Percentiles rank a stretch among this genome's conserved stretches.
Evolutionary conservation across 2,888 invertebrate genomes (phyloP).

Genomic region (Rhamphomyia laevipes): DNA sequence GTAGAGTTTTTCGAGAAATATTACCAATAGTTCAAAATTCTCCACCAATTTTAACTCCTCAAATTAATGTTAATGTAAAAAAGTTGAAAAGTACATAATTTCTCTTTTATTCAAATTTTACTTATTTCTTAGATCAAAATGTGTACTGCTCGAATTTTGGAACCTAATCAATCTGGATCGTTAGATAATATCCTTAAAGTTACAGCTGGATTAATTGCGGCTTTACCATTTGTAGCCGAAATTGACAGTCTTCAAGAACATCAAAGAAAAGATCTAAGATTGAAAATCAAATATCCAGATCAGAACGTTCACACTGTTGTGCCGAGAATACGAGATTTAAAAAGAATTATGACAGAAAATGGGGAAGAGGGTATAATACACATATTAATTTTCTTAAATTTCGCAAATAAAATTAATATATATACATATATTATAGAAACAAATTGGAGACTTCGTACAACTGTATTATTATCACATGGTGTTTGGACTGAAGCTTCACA

Average conservation of each 20-base stretch:
- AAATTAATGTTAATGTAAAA: slow-evolving; percentile 51
- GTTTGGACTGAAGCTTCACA: slow-evolving; percentile 89
- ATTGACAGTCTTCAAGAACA: slow-evolving; percentile 66
- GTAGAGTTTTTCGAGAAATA: slow-evolving; percentile 63
- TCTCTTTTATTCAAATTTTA: slow-evolving; percentile 7
- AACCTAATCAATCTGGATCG: slow-evolving; percentile 66
- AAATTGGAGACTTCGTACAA: slow-evolving; percentile 59
- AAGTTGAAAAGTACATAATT: not conserved
- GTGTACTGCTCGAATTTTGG: slow-evolving; percentile 69
- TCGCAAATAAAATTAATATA: not conserved
- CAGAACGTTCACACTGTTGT: slow-evolving; percentile 73
- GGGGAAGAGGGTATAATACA: slow-evolving; percentile 38
- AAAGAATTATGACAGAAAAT: slow-evolving; percentile 49
- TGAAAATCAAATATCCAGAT: slow-evolving; percentile 87
- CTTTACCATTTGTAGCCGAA: slow-evolving; percentile 78
- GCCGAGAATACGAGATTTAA: slow-evolving; percentile 66
- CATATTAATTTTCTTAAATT: not conserved
- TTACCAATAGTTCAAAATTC: slow-evolving; percentile 63
- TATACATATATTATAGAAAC: slow-evolving; percentile 19
- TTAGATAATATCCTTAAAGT: slow-evolving; percentile 77
- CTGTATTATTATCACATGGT: slow-evolving; percentile 70
- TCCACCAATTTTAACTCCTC: slow-evolving; percentile 52
- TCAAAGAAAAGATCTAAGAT: slow-evolving; percentile 55
- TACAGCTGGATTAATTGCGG: slow-evolving; percentile 82
- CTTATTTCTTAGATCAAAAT: slow-evolving; percentile 50